Base-by-base conservation (phyloP, 2,797 vertebrate species). In the Lycodopsis pacificus region DNA sequence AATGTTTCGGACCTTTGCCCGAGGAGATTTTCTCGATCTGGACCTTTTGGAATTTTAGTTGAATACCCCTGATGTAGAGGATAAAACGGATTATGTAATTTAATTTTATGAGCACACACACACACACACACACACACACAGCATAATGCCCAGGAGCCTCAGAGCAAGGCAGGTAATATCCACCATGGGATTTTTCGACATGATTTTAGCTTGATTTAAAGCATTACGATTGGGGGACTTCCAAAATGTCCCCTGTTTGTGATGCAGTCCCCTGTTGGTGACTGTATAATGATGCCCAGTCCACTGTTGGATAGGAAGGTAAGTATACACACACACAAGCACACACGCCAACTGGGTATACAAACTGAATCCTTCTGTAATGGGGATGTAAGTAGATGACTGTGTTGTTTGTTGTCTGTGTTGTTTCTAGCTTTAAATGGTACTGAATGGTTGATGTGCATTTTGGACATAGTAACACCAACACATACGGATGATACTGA, bases 361-460 rank as follows among this genome's bases (percentile, higher is more conserved):
- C 15, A 2, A 3, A 25, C 7, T 78, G 22, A 61, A n/a, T 48
- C 19, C 27, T 32, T 32, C 44, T 34, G n/a, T 56, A 54, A 30
- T 27, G 15, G 14, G 4, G n/a, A 9, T 61, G 27, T 15, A 17
- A 8, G 7, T 54, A 8, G 13, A 30, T 30, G 32, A 12, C 44
- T 49, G 46, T 5, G 2, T n/a, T 0, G 3, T 42, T n/a, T 0
- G 3, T 42, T 64, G 11, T 65, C 25, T 30, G 14, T 27, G 46
- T 36, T 13, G 13, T 59, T 44, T 65, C 27, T 30, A 9, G n/a
- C 54, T 71, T 62, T 66, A 62, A 62, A 76, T 36, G 17, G 36
- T 32, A 27, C 13, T 13, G 11, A 73, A 30, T 36, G 30, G 38
- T 57, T 46, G 3, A 19, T 54, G 12, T n/a, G 30, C 27, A 48